Evolutionary conservation across 1,140 invertebrate genomes (phyloP), one percentile per base, ranked within the genome.

Genomic region (Drosophila erecta): DNA sequence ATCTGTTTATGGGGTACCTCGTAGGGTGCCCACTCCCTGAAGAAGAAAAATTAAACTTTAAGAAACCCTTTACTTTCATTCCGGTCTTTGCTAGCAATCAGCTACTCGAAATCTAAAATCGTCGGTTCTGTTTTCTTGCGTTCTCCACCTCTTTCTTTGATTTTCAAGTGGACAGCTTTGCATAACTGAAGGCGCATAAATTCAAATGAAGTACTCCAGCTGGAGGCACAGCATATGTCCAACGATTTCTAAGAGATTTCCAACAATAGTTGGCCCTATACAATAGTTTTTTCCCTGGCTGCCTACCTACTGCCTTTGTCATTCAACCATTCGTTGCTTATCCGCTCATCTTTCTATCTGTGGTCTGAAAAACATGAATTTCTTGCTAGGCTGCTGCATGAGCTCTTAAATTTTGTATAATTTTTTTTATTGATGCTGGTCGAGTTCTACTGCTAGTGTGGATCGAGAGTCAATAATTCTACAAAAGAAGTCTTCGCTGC

Each of bases 201-300:
- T 87, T 89, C 85, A 89, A 89, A 87, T 84, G 83, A 87, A 87
- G 76, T 61, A 60, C 84, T 77, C 66, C 24, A 58, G 50, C 37
- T 38, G 71, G 51, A 64, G 38, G 46, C 56, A 12, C 47, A 59
- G 37, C 43, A 65, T 54, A 69, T 61, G 50, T 74, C 8, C 58
- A 75, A 81, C 67, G 62, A 77, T 76, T 46, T 49, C 57, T 53
- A 44, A 85, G 73, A 84, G 75, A 76, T 65, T 58, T 40, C 43
- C 10, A 57, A 71, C 67, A 71, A 70, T 71, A 70, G 67, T 71
- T 57, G 53, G 35, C 44, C 41, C 35, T 41, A 54, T 56, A 67
- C 75, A 62, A 70, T 72, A 66, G 53, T 58, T 79, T 71, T 40
- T 56, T 59, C 49, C 24, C 4, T 35, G 22, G 43, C 44, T 55